These are phyloP conservation scores for Campylomormyrus tamandua DNA, from an alignment of 2,113 vertebrate genomes.

Conservation along the genomic window DNA sequence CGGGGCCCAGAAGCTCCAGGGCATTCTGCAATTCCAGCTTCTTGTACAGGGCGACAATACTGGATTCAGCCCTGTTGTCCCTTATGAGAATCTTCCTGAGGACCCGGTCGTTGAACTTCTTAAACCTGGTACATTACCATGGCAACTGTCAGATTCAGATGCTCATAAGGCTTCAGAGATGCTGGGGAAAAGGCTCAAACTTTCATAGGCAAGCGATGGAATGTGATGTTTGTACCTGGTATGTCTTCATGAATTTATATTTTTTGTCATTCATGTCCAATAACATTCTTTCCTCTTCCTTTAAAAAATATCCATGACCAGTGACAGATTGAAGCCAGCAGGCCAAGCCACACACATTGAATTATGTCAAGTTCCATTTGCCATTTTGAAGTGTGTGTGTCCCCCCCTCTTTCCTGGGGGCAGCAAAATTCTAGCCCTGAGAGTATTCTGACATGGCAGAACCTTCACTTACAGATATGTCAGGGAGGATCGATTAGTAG, in stretches of 20 bases:
- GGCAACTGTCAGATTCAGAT: not conserved
- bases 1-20: constrained; percentile 79
- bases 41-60: constrained; percentile 85
- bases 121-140: constrained; percentile 63
- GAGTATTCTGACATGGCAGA: not conserved
- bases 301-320: not conserved
- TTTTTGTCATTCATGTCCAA: not conserved
- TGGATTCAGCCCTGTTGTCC: constrained; percentile 76
- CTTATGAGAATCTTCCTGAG: constrained; percentile 80
- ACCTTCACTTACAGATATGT: not conserved
- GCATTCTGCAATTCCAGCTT: constrained; percentile 90
- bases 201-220: not conserved
- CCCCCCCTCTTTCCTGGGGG: not conserved
- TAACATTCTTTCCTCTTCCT: not conserved
- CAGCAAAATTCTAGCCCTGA: not conserved
- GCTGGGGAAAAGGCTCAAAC: not conserved
- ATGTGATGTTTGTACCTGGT: not conserved
- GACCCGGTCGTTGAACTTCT: constrained; percentile 83
- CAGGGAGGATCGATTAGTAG: not conserved
- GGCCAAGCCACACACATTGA: not conserved
- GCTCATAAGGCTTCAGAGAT: not conserved
- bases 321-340: not conserved
- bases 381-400: not conserved
- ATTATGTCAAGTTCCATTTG: not conserved
- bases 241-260: not conserved